Base-by-base conservation (phyloP, 2,888 invertebrate species). In the Sphaerolaimus hirsutus region DNA sequence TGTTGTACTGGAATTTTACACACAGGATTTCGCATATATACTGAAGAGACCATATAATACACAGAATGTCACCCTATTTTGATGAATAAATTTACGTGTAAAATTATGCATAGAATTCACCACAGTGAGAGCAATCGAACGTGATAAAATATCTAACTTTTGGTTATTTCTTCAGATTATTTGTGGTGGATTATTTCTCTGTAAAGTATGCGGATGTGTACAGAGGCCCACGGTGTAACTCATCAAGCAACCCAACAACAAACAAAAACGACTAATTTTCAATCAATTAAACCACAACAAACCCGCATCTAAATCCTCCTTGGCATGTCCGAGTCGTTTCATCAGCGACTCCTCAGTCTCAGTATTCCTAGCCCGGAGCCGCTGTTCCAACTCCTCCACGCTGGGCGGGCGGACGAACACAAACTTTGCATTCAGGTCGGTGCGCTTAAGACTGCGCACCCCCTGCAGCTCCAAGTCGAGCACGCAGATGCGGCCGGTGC, bases 381-480 rank as follows among this genome's bases (percentile, higher is more conserved):
- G 57, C 48, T 62, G 46, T 52, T 66, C 66, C 66, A 58, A 49
- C 3, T 49, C 46, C 22, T 56, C 51, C 19, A 60, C 48, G 24
- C 51, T 49, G n/a, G 58, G 93, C n/a, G 93, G 89, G 68, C 80
- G 79, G 32, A 97, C 74, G 64, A 89, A 89, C 23, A 97, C 76
- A 52, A 78, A 76, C 56, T 80, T 68, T 0, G 89, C 81, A 63
- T 82, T 74, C 12, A 91, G 68, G 58, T 79, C 75, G 12, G 67
- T 65, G 32, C 63, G 58, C 60, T 81, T 82, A 14, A 93, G 76
- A 65, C 76, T 79, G 56, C 81, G 80, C 0, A 91, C 89, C 22
- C 91, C 93, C 68, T 91, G 81, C 46, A 83, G 76, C 58, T 93
- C 91, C 54, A 93, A 82, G 63, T 93, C 93, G 53, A 93, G 68